Conservation (phyloP, 2,113 vertebrate species). For the Egretta garzetta region DNA sequence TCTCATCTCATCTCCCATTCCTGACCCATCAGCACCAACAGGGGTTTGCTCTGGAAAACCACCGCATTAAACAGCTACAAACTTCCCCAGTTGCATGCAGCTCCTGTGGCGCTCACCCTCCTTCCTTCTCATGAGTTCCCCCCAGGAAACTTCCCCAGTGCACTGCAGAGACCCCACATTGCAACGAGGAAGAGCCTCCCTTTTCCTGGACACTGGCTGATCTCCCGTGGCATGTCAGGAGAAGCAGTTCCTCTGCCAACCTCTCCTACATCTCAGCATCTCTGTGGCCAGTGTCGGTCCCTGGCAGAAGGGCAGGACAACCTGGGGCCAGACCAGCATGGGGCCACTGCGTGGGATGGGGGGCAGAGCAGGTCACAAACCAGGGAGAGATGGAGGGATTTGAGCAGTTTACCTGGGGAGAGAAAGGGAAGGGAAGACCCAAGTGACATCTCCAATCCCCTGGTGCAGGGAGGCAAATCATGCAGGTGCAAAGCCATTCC, state of each 20-base stretch:
- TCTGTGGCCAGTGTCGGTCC: not conserved
- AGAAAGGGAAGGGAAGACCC: not conserved
- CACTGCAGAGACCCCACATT: not conserved
- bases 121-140: not conserved
- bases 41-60: not conserved
- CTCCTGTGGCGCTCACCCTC: not conserved
- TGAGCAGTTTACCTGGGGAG: not conserved
- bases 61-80: not conserved
- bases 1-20: not conserved
- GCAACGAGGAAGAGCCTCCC: not conserved
- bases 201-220: not conserved
- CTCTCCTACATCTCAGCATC: not conserved
- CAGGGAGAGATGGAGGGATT: not conserved
- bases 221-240: not conserved
- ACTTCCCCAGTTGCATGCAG: not conserved
- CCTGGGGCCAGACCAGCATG: not conserved
- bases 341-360: not conserved
- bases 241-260: not conserved
- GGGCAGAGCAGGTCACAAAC: not conserved
- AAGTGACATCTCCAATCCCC: not conserved
- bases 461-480: not conserved
- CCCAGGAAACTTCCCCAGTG: accelerated
- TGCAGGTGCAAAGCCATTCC: not conserved
- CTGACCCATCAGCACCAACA: not conserved
- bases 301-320: not conserved